A percentile compares a stretch with the other conserved stretches of the same genome.
These are phyloP conservation scores for Equus quagga DNA, from an alignment of 2,113 vertebrate species.

Conservation along the genomic window DNA sequence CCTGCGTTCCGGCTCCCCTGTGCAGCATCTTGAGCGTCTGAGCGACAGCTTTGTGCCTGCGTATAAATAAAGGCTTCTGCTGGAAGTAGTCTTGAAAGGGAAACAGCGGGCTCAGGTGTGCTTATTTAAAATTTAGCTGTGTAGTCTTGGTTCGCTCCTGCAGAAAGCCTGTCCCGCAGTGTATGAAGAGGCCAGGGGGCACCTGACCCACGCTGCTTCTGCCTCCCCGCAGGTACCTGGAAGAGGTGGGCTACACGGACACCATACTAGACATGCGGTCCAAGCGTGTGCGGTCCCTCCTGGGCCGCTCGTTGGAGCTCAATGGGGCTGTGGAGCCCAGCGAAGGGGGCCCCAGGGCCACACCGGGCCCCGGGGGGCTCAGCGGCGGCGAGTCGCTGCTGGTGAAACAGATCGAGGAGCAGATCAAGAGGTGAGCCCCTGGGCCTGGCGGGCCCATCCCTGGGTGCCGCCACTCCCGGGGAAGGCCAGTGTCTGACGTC, in stretches of 20 bases:
- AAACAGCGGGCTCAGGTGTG: background rate
- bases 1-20: background rate
- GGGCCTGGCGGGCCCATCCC: fast-evolving
- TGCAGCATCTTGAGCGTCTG: background rate
- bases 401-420: slow-evolving; percentile 94
- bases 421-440: slow-evolving; percentile 92
- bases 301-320: slow-evolving; percentile 91
- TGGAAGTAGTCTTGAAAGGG: background rate
- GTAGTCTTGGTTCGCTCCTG: background rate
- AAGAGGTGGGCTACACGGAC: slow-evolving; percentile 96
- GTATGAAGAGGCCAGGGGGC: fast-evolving
- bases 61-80: background rate
- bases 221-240: slow-evolving; percentile 90
- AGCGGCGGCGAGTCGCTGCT: slow-evolving; percentile 89
- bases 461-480: background rate
- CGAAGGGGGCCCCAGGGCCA: slow-evolving; percentile 70
- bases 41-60: background rate
- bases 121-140: background rate
- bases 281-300: slow-evolving; percentile 92
- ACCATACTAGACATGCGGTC: slow-evolving; percentile 96
- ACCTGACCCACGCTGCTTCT: fast-evolving
- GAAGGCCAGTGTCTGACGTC: background rate
- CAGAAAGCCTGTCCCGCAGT: background rate
- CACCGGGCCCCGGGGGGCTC: slow-evolving; percentile 23
- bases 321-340: slow-evolving; percentile 88